phyloP scores from a whole-genome alignment of 1,140 invertebrate genomes.

The Condylostylus longicornis region DNA sequence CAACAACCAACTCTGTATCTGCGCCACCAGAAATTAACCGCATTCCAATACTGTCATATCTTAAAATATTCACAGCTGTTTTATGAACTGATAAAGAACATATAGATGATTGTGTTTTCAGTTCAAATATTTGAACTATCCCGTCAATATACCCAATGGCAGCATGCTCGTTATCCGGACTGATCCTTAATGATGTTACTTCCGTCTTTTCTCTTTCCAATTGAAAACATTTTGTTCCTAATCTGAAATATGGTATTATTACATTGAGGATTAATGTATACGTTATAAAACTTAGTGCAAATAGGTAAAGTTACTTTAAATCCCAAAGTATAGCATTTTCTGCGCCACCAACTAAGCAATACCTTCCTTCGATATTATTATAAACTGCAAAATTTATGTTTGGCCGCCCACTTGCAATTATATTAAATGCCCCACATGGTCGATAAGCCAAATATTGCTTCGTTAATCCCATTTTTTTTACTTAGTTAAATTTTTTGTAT shows the following conservation, averaged over 20 bases:
- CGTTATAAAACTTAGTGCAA: too few relatives aligned
- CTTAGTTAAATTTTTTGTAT: background rate
- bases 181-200: constrained; percentile 56
- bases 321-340: constrained; percentile 94
- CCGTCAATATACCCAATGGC: constrained; percentile 89
- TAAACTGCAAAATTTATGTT: constrained; percentile 64
- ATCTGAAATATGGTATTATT: constrained; percentile 30
- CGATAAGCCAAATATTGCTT: constrained; percentile 90
- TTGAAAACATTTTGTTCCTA: constrained; percentile 70
- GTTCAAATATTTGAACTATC: constrained; percentile 65
- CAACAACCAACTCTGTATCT: constrained; percentile 87
- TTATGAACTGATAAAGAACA: constrained; percentile 81
- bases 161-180: constrained; percentile 55
- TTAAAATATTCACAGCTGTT: constrained; percentile 65
- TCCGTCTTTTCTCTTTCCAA: constrained; percentile 60
- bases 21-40: constrained; percentile 23
- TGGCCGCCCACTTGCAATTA: constrained; percentile 63
- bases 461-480: constrained; percentile 70
- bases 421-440: constrained; percentile 66
- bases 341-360: constrained; percentile 73
- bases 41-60: constrained; percentile 45
- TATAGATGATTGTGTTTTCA: constrained; percentile 45
- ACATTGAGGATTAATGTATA: background rate
- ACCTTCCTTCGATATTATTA: constrained; percentile 61
- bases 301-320: constrained; percentile 38